Conservation (phyloP, 2,888 invertebrate species). For the Cyclophora punctaria region DNA sequence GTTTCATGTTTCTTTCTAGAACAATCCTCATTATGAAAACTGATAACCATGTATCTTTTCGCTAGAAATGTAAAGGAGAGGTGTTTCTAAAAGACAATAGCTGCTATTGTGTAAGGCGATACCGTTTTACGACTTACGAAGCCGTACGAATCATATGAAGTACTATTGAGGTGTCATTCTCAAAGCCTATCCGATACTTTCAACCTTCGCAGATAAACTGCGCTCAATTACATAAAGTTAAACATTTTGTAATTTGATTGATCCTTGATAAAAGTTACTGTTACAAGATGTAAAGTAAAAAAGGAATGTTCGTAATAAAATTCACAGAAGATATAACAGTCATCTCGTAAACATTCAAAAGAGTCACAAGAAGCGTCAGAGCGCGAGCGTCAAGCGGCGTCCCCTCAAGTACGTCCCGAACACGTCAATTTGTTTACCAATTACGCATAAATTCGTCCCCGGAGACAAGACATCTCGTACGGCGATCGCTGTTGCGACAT, state of each 20-base stretch:
- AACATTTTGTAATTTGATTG: constrained; percentile 8
- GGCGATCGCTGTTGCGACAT: constrained; percentile 72
- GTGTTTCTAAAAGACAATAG: constrained; percentile 54
- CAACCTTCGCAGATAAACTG: constrained; percentile 26
- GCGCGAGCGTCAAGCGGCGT: constrained; percentile 56
- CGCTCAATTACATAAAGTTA: constrained; percentile 6
- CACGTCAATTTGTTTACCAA: constrained; percentile 74
- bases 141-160: constrained; percentile 54
- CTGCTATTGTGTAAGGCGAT: constrained; percentile 67
- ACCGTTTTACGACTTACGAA: constrained; percentile 70
- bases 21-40: too few species aligned
- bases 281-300: constrained; percentile 17
- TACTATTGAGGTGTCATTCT: constrained; percentile 62
- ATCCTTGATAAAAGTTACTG: constrained; percentile 15
- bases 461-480: constrained; percentile 70
- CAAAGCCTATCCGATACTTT: constrained; percentile 51
- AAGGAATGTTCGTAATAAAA: constrained; percentile 28
- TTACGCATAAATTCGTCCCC: constrained; percentile 74
- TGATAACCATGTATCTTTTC: constrained; percentile 25
- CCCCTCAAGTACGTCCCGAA: constrained; percentile 58
- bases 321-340: constrained; percentile 35
- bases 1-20: too few species aligned
- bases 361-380: constrained; percentile 61
- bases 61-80: constrained; percentile 36
- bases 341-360: constrained; percentile 42